phyloP scores from a whole-genome alignment of 1,140 invertebrate species.

The Phocides pigmalion region DNA sequence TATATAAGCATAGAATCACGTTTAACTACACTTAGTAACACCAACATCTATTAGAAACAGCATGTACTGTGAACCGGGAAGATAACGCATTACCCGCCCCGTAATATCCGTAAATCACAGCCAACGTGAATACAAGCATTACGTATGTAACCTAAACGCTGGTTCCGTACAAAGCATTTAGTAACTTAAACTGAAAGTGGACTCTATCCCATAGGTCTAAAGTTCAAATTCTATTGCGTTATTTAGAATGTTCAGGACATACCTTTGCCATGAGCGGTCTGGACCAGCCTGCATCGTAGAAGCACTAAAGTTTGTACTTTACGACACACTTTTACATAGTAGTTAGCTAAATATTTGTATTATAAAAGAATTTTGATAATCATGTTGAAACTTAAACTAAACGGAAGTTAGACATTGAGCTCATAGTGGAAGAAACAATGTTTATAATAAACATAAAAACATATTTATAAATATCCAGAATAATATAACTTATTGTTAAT shows the following conservation, averaged over 20 bases:
- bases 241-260: slow-evolving; percentile 19
- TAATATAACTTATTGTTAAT: too few species aligned
- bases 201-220: slow-evolving; percentile 10
- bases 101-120: slow-evolving; percentile 50
- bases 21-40: background rate
- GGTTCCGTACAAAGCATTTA: background rate
- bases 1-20: too few species aligned
- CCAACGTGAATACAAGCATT: slow-evolving; percentile 38
- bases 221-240: slow-evolving; percentile 13
- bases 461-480: too few species aligned
- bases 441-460: too few species aligned
- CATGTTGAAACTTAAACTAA: slow-evolving; percentile 5
- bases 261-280: slow-evolving; percentile 23
- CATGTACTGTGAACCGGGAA: slow-evolving; percentile 1
- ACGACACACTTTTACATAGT: slow-evolving; percentile 37
- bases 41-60: slow-evolving; percentile 1
- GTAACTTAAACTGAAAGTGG: background rate
- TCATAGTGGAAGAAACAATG: too few species aligned
- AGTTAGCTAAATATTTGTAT: slow-evolving; percentile 29
- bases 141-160: slow-evolving; percentile 22
- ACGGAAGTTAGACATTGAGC: too few species aligned
- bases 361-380: slow-evolving; percentile 34
- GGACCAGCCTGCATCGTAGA: slow-evolving; percentile 32
- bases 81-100: slow-evolving; percentile 39
- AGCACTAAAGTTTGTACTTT: slow-evolving; percentile 44